Evolutionary conservation across 2,888 invertebrate genomes (phyloP).

Genomic region (Ganaspis brasiliensis): DNA sequence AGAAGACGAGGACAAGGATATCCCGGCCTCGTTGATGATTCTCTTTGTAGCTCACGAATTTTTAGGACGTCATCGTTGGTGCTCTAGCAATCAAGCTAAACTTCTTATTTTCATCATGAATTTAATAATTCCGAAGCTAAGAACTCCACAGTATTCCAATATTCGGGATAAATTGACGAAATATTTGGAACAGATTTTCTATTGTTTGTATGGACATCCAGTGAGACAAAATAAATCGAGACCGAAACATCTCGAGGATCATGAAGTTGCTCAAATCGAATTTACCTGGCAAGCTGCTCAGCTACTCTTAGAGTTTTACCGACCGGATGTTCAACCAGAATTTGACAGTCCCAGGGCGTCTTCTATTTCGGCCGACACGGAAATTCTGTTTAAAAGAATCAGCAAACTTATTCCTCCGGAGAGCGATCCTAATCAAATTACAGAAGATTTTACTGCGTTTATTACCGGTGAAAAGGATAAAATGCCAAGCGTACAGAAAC

Average conservation of each 20-base stretch:
- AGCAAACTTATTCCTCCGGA: constrained; percentile 86
- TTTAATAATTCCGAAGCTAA: constrained; percentile 86
- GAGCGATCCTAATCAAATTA: constrained; percentile 85
- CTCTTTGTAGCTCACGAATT: constrained; percentile 93
- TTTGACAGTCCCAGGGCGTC: constrained; percentile 89
- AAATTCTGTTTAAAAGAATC: constrained; percentile 87
- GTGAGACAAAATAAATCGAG: constrained; percentile 79
- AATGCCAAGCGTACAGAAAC: constrained; percentile 82
- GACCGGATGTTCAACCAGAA: constrained; percentile 89
- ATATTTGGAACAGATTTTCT: constrained; percentile 92
- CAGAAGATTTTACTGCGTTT: constrained; percentile 85
- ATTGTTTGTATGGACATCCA: constrained; percentile 93
- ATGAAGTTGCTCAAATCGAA: constrained; percentile 86
- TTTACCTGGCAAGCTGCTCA: constrained; percentile 89
- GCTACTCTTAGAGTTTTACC: constrained; percentile 90
- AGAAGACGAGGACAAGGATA: constrained; percentile 82
- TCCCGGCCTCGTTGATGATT: constrained; percentile 88
- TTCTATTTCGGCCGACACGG: constrained; percentile 92
- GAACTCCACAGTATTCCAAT: constrained; percentile 85
- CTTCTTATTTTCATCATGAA: constrained; percentile 90
- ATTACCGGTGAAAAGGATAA: constrained; percentile 84
- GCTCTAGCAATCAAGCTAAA: constrained; percentile 89
- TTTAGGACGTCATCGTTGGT: constrained; percentile 90
- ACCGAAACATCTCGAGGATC: constrained; percentile 86
- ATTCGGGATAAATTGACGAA: constrained; percentile 87